Base-by-base conservation (phyloP, 1,140 invertebrate genomes). In the Protaetia brevitarsis region DNA sequence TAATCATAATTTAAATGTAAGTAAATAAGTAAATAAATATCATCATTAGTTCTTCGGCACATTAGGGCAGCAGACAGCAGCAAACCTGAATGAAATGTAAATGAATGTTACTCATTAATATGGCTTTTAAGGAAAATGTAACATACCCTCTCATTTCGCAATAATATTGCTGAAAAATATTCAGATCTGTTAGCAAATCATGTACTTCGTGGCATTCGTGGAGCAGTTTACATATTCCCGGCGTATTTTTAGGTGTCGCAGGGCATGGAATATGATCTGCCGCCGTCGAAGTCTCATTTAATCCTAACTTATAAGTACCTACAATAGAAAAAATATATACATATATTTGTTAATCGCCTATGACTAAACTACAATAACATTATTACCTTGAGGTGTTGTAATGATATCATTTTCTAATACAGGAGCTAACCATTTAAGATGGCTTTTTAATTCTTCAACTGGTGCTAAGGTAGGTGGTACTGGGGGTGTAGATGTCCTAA, bases 201-300 rank as follows among this genome's bases (percentile, higher is more conserved):
- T 60, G 62, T 10, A 74, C 59, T 61, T 70, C 59, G 26, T 65
- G 66, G 58, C 73, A 74, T 26, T 74, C 64, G 29, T 70, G 45
- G 2, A 76, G 13, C 1, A 74, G 59, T n/a, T 67, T 69, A 61
- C 74, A 76, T 11, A 60, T 21, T 60, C 73, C 73, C 8, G 66
- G 62, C 8, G 26, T 36, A 59, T 68, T 70, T 31, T 41, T 11
- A 27, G 69, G 68, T 5, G 67, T 65, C 26, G 30, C 26, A 3
- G 66, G 37, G 57, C 73, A 75, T 8, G 64, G 59, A 3, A 66
- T 58, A 37, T 66, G 27, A 28, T 57, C 51, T 2, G n/a, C n/a
- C n/a, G n/a, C n/a, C n/a, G 68, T 61, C 29, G 64, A 51, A 16
- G 65, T 70, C 28, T 65, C 57, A 65, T 73, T 69, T 41, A 69